Evolutionary conservation across 2,797 vertebrate genomes (phyloP).

Genomic region (Pampus argenteus): DNA sequence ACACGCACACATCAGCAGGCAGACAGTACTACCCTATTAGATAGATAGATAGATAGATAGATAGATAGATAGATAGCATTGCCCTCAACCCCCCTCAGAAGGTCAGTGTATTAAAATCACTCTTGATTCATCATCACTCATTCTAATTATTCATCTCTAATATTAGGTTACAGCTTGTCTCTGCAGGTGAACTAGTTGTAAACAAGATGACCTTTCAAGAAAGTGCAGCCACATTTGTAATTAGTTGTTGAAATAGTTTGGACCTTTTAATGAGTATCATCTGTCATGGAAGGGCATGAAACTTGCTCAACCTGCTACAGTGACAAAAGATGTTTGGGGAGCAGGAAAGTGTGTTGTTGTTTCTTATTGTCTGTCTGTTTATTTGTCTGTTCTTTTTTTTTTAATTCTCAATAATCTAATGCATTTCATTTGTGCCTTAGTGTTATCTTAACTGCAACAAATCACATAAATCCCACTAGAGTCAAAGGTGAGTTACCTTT

Average conservation of each 20-base stretch:
- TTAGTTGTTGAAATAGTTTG: slow-evolving; percentile 23
- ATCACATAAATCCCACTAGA: background rate
- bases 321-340: background rate
- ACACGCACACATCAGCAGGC: background rate
- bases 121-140: slow-evolving; percentile 17
- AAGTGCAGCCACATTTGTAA: background rate
- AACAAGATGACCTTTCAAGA: slow-evolving; percentile 26
- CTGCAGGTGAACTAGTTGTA: slow-evolving; percentile 7
- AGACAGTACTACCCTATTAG: background rate
- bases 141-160: slow-evolving; percentile 39
- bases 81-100: slow-evolving; percentile 16
- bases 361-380: background rate
- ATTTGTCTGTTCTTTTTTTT: too few species aligned
- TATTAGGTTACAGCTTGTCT: slow-evolving; percentile 24
- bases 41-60: slow-evolving; percentile 11
- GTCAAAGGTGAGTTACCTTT: background rate
- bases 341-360: background rate
- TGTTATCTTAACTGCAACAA: background rate
- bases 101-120: slow-evolving; percentile 26
- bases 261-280: slow-evolving; percentile 18
- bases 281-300: background rate
- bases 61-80: background rate
- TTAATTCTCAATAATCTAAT: too few species aligned
- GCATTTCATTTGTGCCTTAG: background rate
- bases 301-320: background rate